phyloP scores from a whole-genome alignment of 2,113 vertebrate genomes.

The Daubentonia madagascariensis region DNA sequence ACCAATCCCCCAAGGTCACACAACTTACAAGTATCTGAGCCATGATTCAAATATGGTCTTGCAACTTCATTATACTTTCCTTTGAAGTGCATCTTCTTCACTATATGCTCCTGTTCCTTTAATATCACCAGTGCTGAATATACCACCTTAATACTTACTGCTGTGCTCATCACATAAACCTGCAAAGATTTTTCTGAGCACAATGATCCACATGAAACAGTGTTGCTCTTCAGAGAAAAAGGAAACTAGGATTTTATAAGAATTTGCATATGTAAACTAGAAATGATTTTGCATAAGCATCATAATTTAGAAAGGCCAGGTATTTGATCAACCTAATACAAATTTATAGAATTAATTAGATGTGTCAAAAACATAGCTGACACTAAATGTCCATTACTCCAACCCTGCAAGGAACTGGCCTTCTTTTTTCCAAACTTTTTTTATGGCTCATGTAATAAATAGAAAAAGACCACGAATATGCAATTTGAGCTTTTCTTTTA shows the following conservation, averaged over 20 bases:
- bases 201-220: neutral
- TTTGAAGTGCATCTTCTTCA: neutral
- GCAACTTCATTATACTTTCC: neutral
- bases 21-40: neutral
- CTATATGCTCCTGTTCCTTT: neutral
- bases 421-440: neutral
- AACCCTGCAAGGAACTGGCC: neutral
- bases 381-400: neutral
- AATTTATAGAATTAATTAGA: neutral
- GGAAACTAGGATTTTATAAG: neutral
- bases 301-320: neutral
- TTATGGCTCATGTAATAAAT: neutral
- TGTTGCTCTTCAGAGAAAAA: conserved; percentile 2
- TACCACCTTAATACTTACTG: neutral
- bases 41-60: neutral
- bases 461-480: neutral
- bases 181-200: neutral
- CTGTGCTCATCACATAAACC: neutral
- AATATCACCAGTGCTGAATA: neutral
- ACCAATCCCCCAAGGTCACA: neutral
- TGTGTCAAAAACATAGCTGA: neutral
- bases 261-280: neutral
- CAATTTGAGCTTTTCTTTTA: neutral
- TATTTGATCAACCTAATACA: neutral
- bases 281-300: neutral